Evolutionary conservation across 1,140 invertebrate genomes (phyloP).

Genomic region (Parasteatoda tepidariorum): DNA sequence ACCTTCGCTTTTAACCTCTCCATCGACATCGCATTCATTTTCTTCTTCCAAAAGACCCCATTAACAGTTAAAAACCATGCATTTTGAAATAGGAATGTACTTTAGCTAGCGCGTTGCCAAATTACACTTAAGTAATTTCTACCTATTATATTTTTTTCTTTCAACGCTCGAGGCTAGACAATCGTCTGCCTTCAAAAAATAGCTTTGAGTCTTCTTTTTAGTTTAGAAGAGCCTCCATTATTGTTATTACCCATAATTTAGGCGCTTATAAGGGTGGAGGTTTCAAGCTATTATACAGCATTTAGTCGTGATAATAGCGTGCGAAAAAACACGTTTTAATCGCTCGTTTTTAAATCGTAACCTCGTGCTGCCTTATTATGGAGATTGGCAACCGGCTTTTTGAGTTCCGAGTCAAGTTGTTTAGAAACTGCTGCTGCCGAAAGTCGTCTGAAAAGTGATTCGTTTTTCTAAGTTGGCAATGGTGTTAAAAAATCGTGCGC

Average conservation of each 20-base stretch:
- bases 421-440: too few relatives aligned
- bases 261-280: constrained; percentile 57
- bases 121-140: constrained; percentile 41
- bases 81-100: background rate
- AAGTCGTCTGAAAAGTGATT: too few relatives aligned
- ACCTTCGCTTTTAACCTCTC: constrained; percentile 36
- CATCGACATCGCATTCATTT: constrained; percentile 29
- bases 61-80: constrained; percentile 18
- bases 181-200: constrained; percentile 45
- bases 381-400: background rate
- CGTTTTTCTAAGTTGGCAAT: too few relatives aligned
- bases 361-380: constrained; percentile 13
- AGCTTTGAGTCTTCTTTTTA: constrained; percentile 12
- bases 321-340: constrained; percentile 58
- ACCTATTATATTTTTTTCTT: constrained; percentile 30
- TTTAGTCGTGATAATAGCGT: constrained; percentile 59
- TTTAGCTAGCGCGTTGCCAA: constrained; percentile 38
- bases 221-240: constrained; percentile 35
- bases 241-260: constrained; percentile 59
- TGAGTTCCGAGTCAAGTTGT: background rate
- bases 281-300: constrained; percentile 50
- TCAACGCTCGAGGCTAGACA: constrained; percentile 19
- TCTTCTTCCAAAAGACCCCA: background rate
- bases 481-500: too few relatives aligned
- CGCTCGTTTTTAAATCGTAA: constrained; percentile 40